Percentiles rank a stretch among this genome's conserved stretches.
Evolutionary conservation across 2,113 vertebrate genomes (phyloP).

Genomic region (Hyaena hyaena): DNA sequence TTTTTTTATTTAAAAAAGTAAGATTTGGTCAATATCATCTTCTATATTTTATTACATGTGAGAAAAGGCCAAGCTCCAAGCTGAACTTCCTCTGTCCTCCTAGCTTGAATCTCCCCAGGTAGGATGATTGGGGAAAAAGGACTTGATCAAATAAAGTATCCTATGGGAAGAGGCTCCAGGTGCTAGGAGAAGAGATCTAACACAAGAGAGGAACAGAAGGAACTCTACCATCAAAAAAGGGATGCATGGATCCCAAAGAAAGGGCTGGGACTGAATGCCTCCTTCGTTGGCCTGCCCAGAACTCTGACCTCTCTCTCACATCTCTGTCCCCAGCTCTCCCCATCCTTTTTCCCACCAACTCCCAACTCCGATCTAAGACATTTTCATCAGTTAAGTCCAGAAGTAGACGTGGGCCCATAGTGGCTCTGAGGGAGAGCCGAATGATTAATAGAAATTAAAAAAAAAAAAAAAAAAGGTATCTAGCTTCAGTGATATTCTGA

Average conservation of each 20-base stretch:
- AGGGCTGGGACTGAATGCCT: background rate
- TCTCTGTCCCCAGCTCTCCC: background rate
- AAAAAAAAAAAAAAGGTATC: background rate
- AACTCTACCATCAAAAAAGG: background rate
- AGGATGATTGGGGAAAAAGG: background rate
- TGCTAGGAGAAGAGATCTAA: background rate
- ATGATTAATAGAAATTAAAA: background rate
- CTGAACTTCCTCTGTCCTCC: background rate
- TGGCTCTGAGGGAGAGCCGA: constrained; percentile 1
- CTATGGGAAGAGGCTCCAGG: background rate
- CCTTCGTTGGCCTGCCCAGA: background rate
- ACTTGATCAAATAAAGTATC: constrained; percentile 22
- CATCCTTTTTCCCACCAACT: background rate
- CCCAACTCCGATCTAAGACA: background rate
- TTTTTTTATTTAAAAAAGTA: background rate
- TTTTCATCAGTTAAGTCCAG: background rate
- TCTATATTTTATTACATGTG: background rate
- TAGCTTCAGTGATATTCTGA: constrained; percentile 34
- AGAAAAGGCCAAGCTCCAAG: constrained; percentile 27
- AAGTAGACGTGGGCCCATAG: background rate
- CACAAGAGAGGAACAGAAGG: background rate
- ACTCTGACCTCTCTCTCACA: background rate
- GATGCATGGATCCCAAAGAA: background rate
- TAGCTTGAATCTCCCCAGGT: background rate
- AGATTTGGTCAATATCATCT: background rate